Evolutionary conservation across 2,797 vertebrate genomes (phyloP).

Genomic region (Onychomys arenicola): DNA sequence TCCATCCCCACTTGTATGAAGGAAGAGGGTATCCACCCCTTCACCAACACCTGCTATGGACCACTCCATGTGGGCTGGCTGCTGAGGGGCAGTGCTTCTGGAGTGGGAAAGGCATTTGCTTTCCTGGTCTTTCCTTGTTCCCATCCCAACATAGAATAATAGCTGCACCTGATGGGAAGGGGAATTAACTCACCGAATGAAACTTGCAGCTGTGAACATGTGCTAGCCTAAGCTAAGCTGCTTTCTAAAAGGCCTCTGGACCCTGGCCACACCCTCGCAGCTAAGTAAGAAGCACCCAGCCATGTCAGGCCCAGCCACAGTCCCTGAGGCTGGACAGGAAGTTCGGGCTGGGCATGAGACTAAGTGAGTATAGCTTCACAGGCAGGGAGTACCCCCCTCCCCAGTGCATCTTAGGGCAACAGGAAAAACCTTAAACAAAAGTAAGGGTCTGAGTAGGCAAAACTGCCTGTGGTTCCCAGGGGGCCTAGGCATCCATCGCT

Average conservation of each 20-base stretch:
- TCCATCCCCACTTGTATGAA: not conserved
- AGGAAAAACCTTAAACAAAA: not conserved
- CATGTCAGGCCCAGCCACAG: not conserved
- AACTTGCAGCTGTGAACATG: not conserved
- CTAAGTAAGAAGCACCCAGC: not conserved
- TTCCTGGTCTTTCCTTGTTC: not conserved
- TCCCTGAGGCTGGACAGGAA: constrained; percentile 45
- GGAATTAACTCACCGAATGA: not conserved
- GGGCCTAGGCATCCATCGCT: not conserved
- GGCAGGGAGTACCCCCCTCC: not conserved
- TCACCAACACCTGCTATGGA: not conserved
- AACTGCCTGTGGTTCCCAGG: not conserved
- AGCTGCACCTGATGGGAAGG: not conserved
- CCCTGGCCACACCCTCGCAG: not conserved
- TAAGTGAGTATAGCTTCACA: not conserved
- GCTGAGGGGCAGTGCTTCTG: not conserved
- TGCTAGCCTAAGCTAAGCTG: not conserved
- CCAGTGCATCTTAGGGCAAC: not conserved
- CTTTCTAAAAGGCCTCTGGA: not conserved
- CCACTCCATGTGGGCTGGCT: not conserved
- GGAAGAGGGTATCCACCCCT: not conserved
- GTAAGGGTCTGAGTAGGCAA: not conserved
- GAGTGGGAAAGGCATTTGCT: not conserved
- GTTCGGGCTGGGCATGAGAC: not conserved
- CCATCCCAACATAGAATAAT: not conserved